Conservation (phyloP, 1,140 invertebrate species). For the Drosophila tani region DNA sequence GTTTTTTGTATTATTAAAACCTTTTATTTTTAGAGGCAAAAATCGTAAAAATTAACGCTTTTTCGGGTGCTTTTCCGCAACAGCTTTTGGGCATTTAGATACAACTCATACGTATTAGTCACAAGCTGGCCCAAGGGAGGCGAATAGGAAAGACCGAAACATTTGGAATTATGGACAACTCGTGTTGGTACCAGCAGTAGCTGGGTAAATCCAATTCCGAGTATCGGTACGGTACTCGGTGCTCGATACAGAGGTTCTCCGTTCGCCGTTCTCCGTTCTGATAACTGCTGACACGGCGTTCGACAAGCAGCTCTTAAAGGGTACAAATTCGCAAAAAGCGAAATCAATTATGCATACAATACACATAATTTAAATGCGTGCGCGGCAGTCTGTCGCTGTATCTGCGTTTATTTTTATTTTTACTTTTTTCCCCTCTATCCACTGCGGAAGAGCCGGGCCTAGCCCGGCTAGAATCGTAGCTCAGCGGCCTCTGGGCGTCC, state of each 20-base stretch:
- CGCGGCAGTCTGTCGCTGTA: conserved; percentile 33
- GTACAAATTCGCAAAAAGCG: conserved; percentile 60
- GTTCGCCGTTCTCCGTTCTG: conserved; percentile 19
- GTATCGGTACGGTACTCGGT: conserved; percentile 19
- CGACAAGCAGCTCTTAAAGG: conserved; percentile 45
- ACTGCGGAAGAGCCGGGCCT: conserved; percentile 47
- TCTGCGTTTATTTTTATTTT: conserved; percentile 31
- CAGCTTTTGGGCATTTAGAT: conserved; percentile 26
- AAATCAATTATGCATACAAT: conserved; percentile 81
- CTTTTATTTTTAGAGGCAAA: conserved; percentile 47
- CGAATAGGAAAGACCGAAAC: conserved; percentile 18
- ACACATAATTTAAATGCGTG: conserved; percentile 60
- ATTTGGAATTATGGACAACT: conserved; percentile 17
- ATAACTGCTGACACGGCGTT: conserved; percentile 40
- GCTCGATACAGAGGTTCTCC: neutral
- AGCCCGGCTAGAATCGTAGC: neutral
- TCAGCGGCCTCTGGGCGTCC: conserved; percentile 26
- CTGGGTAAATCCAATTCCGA: conserved; percentile 41
- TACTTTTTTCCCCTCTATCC: conserved; percentile 9
- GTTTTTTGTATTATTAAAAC: conserved; percentile 39
- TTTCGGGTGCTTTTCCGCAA: conserved; percentile 53
- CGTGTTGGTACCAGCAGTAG: conserved; percentile 25
- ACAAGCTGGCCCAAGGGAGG: conserved; percentile 28
- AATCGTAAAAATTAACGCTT: conserved; percentile 57
- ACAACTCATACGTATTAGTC: conserved; percentile 41